Evolutionary conservation across 2,888 invertebrate genomes (phyloP).

Genomic region (Drosophila yooni): DNA sequence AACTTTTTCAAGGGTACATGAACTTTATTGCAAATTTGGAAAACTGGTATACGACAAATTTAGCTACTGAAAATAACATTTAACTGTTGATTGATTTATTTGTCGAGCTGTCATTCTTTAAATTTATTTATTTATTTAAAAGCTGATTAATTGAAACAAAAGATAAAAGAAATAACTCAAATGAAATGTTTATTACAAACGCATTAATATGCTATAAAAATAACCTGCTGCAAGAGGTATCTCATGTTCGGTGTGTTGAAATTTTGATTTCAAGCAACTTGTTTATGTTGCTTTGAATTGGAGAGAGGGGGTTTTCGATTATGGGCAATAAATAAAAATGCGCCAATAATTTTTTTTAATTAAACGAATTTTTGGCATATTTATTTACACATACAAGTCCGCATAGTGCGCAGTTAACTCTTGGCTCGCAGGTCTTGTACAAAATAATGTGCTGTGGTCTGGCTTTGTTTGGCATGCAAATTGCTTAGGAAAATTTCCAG

Average conservation of each 20-base stretch:
- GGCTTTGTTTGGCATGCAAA: conserved; percentile 62
- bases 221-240: conserved; percentile 15
- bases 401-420: conserved; percentile 25
- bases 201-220: not conserved
- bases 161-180: not conserved
- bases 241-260: conserved; percentile 9
- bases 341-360: conserved; percentile 75
- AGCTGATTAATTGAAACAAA: not conserved
- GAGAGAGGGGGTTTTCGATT: conserved; percentile 42
- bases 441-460: conserved; percentile 27
- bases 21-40: not conserved
- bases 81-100: not conserved
- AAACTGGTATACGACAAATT: not conserved
- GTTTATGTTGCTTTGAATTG: conserved; percentile 27
- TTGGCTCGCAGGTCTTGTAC: conserved; percentile 7
- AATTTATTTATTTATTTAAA: not conserved
- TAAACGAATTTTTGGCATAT: conserved; percentile 65
- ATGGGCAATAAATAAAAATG: conserved; percentile 71
- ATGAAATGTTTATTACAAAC: not conserved
- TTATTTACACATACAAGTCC: conserved; percentile 52
- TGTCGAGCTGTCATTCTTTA: not conserved
- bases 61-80: not conserved
- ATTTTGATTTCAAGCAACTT: conserved; percentile 14
- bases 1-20: conserved; percentile 3
- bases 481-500: conserved; percentile 49